Percentiles rank a stretch among this genome's conserved stretches.
phyloP scores from a whole-genome alignment of 1,140 invertebrate species.

The Chironomus tepperi region DNA sequence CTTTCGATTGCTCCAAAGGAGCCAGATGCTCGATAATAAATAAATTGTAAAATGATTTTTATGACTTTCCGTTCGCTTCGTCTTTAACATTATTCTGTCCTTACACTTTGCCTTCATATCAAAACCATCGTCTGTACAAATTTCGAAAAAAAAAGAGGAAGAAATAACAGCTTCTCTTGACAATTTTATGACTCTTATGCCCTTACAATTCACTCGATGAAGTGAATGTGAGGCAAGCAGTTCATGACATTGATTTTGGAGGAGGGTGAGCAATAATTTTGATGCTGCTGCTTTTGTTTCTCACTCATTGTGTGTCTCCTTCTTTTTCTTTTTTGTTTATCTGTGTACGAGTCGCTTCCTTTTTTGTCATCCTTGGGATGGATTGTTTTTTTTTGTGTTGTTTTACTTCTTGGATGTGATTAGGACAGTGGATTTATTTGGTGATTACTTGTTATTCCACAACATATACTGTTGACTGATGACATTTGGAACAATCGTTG shows the following conservation, averaged over 20 bases:
- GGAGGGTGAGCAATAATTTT: neutral
- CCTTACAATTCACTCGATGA: neutral
- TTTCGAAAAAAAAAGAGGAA: neutral
- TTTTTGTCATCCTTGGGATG: neutral
- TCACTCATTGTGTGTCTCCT: neutral
- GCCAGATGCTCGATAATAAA: slow-evolving; percentile 21
- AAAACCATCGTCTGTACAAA: neutral
- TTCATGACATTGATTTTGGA: slow-evolving; percentile 13
- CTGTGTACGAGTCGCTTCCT: neutral
- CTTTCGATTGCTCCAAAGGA: neutral
- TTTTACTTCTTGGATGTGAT: no score
- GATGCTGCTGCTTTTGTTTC: neutral
- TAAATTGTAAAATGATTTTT: slow-evolving; percentile 23
- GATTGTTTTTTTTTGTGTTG: no score
- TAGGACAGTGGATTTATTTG: no score
- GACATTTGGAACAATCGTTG: no score
- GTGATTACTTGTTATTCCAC: no score
- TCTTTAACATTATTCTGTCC: neutral
- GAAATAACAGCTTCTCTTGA: slow-evolving; percentile 6
- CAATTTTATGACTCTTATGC: slow-evolving; percentile 2
- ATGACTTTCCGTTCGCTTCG: neutral
- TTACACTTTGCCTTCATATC: neutral
- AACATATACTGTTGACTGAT: no score
- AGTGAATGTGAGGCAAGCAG: neutral
- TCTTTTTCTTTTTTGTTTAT: neutral